phyloP scores from a whole-genome alignment of 2,797 vertebrate species.

The Astyanax mexicanus region DNA sequence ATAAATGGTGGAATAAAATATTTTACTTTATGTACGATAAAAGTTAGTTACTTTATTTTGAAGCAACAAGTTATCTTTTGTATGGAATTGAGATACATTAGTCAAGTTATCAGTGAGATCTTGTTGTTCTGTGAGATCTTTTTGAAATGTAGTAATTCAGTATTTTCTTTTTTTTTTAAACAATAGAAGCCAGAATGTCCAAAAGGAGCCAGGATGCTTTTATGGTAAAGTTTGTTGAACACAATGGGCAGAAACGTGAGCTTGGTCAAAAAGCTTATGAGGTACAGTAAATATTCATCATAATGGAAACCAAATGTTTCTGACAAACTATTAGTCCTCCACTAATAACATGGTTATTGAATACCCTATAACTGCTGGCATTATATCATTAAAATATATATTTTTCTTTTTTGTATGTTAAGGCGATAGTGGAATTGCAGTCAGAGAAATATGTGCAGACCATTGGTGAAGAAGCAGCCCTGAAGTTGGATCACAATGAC shows the following conservation, averaged over 20 bases:
- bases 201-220: constrained; percentile 78
- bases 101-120: background rate
- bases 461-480: constrained; percentile 82
- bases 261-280: constrained; percentile 87
- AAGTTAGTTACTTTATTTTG: too few species aligned
- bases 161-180: constrained; percentile 10
- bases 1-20: too few species aligned
- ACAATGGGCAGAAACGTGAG: constrained; percentile 75
- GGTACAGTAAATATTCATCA: constrained; percentile 73
- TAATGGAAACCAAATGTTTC: background rate
- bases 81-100: too few species aligned
- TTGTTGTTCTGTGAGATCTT: background rate
- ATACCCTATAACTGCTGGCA: too few species aligned
- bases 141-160: background rate
- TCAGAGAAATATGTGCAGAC: constrained; percentile 90
- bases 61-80: too few species aligned
- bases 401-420: fast-evolving
- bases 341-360: too few species aligned
- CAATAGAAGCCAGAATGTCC: constrained; percentile 77
- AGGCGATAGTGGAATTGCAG: constrained; percentile 94
- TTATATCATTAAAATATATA: too few species aligned
- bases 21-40: too few species aligned
- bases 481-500: constrained; percentile 87
- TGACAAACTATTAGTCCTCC: too few species aligned
- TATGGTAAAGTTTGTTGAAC: constrained; percentile 92